These are phyloP conservation scores for Forbesichthys papilliferus DNA, from an alignment of 2,113 vertebrate genomes.

Conservation along the genomic window DNA sequence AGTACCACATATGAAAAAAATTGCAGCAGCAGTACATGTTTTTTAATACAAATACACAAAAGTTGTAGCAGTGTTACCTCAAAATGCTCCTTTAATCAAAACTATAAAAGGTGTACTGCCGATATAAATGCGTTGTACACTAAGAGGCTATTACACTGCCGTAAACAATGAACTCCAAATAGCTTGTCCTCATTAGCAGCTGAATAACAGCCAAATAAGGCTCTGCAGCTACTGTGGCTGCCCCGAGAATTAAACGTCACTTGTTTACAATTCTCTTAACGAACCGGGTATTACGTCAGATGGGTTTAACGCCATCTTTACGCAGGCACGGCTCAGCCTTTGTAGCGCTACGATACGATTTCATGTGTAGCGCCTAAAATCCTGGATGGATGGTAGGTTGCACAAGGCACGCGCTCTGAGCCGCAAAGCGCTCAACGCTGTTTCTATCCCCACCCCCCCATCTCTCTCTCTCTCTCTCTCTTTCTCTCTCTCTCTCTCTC, in stretches of 20 bases:
- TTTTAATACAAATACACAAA: conserved; percentile 2
- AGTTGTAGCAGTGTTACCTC: conserved; percentile 15
- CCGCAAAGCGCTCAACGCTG: conserved; percentile 27
- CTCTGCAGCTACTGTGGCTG: conserved; percentile 30
- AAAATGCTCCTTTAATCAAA: conserved; percentile 24
- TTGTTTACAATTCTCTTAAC: conserved; percentile 56
- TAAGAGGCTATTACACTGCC: conserved; percentile 34
- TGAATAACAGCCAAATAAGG: conserved; percentile 54
- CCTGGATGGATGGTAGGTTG: conserved; percentile 21
- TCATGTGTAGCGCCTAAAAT: conserved; percentile 40
- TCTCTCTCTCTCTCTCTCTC: too few relatives aligned
- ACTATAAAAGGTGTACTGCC: conserved; percentile 25
- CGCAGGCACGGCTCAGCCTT: conserved; percentile 22
- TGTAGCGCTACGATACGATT: conserved; percentile 11
- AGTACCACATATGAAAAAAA: too few relatives aligned
- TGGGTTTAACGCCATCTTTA: conserved; percentile 38
- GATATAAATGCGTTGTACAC: conserved; percentile 47
- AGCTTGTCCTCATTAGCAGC: conserved; percentile 51
- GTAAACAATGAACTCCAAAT: conserved; percentile 50
- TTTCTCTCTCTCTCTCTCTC: background rate
- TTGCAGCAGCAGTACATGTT: too few relatives aligned
- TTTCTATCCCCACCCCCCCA: background rate
- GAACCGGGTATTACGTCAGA: conserved; percentile 51
- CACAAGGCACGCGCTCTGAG: conserved; percentile 52
- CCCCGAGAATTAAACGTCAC: conserved; percentile 39